Conservation (phyloP, 2,888 invertebrate species). For the Kuschelorhynchus macadamiae region DNA sequence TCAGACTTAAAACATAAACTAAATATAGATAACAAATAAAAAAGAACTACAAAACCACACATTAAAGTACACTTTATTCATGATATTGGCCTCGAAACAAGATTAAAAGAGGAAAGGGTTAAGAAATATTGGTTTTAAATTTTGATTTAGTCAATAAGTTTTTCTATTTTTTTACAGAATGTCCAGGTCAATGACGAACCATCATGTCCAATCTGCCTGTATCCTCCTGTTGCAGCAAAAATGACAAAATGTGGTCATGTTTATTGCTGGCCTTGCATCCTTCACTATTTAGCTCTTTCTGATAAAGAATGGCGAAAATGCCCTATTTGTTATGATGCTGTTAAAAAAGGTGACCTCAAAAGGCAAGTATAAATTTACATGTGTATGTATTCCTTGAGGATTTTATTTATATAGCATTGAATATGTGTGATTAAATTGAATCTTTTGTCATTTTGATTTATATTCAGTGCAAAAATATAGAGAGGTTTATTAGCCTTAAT, state of each 20-base stretch:
- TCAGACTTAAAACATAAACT: too few species aligned
- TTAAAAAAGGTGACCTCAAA: conserved; percentile 87
- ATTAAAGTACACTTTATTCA: too few species aligned
- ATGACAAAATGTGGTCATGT: conserved; percentile 96
- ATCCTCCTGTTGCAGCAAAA: conserved; percentile 88
- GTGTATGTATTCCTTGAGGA: too few species aligned
- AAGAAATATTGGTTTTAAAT: too few species aligned
- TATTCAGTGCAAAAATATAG: conserved; percentile 61
- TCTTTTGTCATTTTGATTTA: conserved; percentile 23
- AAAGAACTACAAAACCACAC: too few species aligned
- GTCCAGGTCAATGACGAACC: conserved; percentile 77
- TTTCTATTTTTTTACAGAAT: too few species aligned
- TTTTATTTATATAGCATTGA: too few species aligned
- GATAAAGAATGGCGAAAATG: conserved; percentile 89
- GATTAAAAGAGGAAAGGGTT: too few species aligned
- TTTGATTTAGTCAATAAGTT: too few species aligned
- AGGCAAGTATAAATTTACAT: conserved; percentile 70
- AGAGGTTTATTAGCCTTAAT: conserved; percentile 65
- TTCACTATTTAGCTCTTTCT: conserved; percentile 90
- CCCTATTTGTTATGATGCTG: conserved; percentile 91
- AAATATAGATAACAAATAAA: too few species aligned
- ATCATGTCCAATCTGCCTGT: conserved; percentile 94
- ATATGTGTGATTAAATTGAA: background rate
- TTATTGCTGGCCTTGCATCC: conserved; percentile 95
- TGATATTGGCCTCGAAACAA: too few species aligned